These are phyloP conservation scores for Lasioglossum albipes DNA, from an alignment of 1,140 invertebrate genomes.

Conservation along the genomic window DNA sequence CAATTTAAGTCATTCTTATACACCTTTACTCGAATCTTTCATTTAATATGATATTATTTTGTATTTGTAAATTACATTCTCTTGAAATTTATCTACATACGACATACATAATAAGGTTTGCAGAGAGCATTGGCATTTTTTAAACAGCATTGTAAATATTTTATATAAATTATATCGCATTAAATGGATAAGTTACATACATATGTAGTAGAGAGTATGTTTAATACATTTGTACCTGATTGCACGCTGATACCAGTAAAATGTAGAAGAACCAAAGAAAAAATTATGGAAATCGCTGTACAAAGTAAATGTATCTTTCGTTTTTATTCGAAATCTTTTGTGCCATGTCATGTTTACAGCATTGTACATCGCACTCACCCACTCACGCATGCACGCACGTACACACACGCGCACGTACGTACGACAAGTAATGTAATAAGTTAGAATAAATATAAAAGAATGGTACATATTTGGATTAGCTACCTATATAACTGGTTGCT, in stretches of 20 bases:
- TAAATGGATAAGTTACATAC: too few relatives aligned
- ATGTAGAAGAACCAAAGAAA: background rate
- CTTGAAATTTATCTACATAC: background rate
- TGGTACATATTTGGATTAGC: background rate
- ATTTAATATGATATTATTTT: slow-evolving; percentile 30
- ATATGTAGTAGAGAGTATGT: too few relatives aligned
- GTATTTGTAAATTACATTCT: background rate
- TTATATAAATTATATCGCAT: too few relatives aligned
- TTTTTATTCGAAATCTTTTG: background rate
- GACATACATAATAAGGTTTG: background rate
- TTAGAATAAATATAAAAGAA: background rate
- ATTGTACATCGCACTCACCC: background rate
- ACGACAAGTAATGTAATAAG: background rate
- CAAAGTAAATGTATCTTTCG: background rate
- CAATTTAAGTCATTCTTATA: slow-evolving; percentile 39
- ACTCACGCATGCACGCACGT: too few relatives aligned
- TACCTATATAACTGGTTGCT: background rate
- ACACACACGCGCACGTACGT: too few relatives aligned
- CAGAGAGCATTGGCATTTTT: background rate
- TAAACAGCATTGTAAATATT: background rate
- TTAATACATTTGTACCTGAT: too few relatives aligned
- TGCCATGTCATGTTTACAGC: background rate
- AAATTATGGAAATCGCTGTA: background rate
- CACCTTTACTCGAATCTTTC: slow-evolving; percentile 2
- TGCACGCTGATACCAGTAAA: background rate